Evolutionary conservation across 1,140 invertebrate species (phyloP), one percentile per base, ranked within the genome.

Genomic region (Zaprionus davidi): DNA sequence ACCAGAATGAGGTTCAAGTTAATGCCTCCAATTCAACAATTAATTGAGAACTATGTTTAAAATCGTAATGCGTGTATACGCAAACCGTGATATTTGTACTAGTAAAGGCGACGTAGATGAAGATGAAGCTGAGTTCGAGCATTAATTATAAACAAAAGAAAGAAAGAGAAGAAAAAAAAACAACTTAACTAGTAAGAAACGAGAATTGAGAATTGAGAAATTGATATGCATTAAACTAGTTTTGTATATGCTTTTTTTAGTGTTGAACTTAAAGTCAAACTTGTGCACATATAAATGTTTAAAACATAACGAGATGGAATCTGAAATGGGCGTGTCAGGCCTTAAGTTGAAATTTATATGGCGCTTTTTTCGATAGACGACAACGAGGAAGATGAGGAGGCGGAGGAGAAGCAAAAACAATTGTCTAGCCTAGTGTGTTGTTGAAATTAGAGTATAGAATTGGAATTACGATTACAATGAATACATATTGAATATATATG

Each of bases 11-110:
- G 62, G 41, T 58, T 53, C 38, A 44, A 64, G 72, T 58, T 71
- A 41, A 75, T 71, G 72, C 67, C 59, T 75, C 64, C 58, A 70
- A 78, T 34, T 64, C 64, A 77, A 63, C n/a, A 57, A 76, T 58
- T 65, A 66, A 76, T 67, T 68, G 65, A 82, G 70, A 57, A 79
- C 71, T 70, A 76, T 71, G 81, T 70, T 80, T 81, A 62, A 70
- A 81, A 60, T 57, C 59, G 66, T 64, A 76, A 60, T 63, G 79
- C 75, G 66, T 82, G 78, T 79, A 81, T 65, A 41, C 38, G 82
- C 82, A 85, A 86, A 91, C 75, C 88, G 88, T 91, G 88, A 91
- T 91, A 91, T 91, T 91, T 91, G 88, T 91, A 91, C 81, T 91
- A 91, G 88, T 91, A 85, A 91, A 76, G 77, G 72, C 60, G 66